Evolutionary conservation across 2,113 vertebrate species (phyloP), one percentile per base, ranked within the genome.

Genomic region (Struthidea cinerea): DNA sequence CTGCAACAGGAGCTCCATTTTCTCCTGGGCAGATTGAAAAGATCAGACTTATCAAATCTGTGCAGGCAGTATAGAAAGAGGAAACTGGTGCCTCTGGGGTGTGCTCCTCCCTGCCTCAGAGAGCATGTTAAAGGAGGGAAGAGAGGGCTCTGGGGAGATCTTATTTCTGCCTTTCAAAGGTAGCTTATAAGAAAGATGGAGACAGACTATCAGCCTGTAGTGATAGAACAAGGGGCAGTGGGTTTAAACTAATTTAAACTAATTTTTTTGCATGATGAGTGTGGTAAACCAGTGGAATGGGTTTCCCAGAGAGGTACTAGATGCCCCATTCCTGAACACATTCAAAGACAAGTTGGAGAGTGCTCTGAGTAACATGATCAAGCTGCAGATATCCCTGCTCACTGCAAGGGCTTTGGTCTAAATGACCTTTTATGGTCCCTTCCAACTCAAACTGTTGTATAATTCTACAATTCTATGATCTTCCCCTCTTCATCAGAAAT

Each of bases 251-350:
- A 37, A 71, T 63, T 79, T 28, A 75, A 56, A 53, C 8, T 52
- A 27, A 2, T 5, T 27, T 39, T 74, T 33, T 64, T 64, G 26
- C 17, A n/a, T 3, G 1, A 2, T 30, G 16, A 14, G 1, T 4
- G 4, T 55, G 33, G 19, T 55, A 41, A 73, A 71, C 8, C 26
- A 37, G 16, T 32, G 33, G 12, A 7, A 10, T 6, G 16, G 3
- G 10, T 64, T 84, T 49, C 30, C 33, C 30, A 52, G 44, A 35
- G 44, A 64, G 2, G 17, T 35, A 5, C 20, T 30, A 13, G 27
- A 37, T 35, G 21, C 3, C 16, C 9, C 27, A 11, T 27, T 22
- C 12, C 53, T 69, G 44, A n/a, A 18, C 28, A 49, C 1, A 10
- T 30, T 64, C 26, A 50, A 37, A 30, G 17, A 7, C 8, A 50